Percentiles rank a stretch among this genome's conserved stretches.
These are phyloP conservation scores for Leucosticte australis DNA, from an alignment of 2,113 vertebrate species.

Conservation along the genomic window DNA sequence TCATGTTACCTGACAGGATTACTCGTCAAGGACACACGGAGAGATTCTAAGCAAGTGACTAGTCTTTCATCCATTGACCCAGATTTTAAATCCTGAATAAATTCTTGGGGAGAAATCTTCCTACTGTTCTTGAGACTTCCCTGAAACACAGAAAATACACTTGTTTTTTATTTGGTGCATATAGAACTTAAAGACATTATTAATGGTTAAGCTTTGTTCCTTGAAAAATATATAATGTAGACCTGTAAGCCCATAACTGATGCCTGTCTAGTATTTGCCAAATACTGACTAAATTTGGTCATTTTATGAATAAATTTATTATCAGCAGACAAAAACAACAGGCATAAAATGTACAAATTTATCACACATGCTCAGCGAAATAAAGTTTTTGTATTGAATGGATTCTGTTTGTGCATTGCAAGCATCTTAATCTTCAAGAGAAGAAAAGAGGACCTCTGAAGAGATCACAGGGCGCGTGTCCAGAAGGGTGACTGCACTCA, in stretches of 20 bases:
- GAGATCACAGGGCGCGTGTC: not conserved
- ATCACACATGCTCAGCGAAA: not conserved
- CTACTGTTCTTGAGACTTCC: slow-evolving; percentile 86
- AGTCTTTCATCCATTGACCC: slow-evolving; percentile 89
- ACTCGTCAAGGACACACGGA: slow-evolving; percentile 93
- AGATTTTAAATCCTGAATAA: slow-evolving; percentile 90
- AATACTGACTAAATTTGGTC: not conserved
- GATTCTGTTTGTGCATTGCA: not conserved
- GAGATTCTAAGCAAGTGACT: slow-evolving; percentile 88
- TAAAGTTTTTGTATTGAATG: not conserved
- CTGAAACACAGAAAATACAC: slow-evolving; percentile 69
- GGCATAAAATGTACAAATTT: not conserved
- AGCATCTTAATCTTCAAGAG: not conserved
- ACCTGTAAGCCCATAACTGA: not conserved
- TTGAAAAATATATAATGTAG: not conserved
- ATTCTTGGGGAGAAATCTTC: slow-evolving; percentile 93
- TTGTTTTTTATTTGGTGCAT: not conserved
- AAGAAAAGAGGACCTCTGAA: not conserved
- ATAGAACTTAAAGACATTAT: not conserved
- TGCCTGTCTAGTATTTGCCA: not conserved
- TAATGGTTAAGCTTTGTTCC: not conserved
- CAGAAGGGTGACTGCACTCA: not conserved
- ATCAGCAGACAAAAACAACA: not conserved
- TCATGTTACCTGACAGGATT: slow-evolving; percentile 93
- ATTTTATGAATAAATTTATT: not conserved